phyloP scores from a whole-genome alignment of 2,113 vertebrate species.

The Girardinichthys multiradiatus region DNA sequence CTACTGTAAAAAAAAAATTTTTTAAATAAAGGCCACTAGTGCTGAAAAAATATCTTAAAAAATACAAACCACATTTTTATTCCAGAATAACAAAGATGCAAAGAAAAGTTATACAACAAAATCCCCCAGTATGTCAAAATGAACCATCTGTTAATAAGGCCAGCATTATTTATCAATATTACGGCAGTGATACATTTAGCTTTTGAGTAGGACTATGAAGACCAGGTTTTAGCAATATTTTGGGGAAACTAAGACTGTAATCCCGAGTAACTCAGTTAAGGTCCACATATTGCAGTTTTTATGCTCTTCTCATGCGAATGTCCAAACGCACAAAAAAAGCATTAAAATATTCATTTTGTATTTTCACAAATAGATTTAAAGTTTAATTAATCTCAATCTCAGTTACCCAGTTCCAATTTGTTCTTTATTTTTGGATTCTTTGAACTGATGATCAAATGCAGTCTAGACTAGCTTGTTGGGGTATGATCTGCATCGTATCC shows the following conservation, averaged over 20 bases:
- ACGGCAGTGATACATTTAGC: not conserved
- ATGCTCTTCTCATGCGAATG: not conserved
- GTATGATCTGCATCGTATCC: no score
- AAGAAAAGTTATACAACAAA: not conserved
- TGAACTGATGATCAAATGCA: not conserved
- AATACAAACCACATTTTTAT: slow-evolving; percentile 3
- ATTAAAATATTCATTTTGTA: no score
- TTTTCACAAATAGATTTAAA: no score
- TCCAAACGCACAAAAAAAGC: not conserved
- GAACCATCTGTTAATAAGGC: not conserved
- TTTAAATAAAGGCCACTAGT: no score
- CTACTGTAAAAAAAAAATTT: no score
- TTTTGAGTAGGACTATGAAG: not conserved
- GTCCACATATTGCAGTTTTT: not conserved
- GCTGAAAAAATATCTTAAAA: no score
- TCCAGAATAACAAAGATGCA: not conserved
- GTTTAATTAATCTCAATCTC: no score
- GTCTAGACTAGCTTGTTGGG: not conserved
- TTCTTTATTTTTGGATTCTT: not conserved
- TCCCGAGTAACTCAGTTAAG: not conserved
- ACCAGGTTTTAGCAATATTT: not conserved
- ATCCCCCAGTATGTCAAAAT: not conserved
- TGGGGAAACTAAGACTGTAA: not conserved
- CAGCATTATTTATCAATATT: not conserved
- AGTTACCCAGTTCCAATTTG: not conserved